phyloP scores from a whole-genome alignment of 1,140 invertebrate species.

The Acromyrmex charruanus region DNA sequence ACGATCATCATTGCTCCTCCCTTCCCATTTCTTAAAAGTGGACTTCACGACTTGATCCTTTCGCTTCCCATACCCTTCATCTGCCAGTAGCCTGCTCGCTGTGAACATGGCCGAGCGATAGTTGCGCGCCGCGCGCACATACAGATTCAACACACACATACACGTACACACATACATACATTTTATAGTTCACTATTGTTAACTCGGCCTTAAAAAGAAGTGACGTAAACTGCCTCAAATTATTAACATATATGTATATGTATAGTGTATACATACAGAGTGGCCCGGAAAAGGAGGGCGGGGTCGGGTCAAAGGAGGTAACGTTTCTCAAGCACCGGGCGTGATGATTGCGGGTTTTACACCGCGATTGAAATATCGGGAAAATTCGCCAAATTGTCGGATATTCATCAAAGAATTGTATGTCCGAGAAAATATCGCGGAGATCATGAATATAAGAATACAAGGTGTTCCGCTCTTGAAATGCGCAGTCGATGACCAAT shows the following conservation, averaged over 20 bases:
- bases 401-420: neutral
- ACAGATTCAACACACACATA: slow-evolving; percentile 4
- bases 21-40: neutral
- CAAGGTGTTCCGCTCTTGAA: too few relatives aligned
- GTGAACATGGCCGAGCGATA: slow-evolving; percentile 61
- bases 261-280: slow-evolving; percentile 49
- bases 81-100: slow-evolving; percentile 49
- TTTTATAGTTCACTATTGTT: slow-evolving; percentile 75
- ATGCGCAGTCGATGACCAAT: too few relatives aligned
- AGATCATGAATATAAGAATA: too few relatives aligned
- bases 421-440: neutral
- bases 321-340: neutral
- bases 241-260: slow-evolving; percentile 74
- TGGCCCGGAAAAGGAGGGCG: slow-evolving; percentile 27
- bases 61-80: slow-evolving; percentile 19
- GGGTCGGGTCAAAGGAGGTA: neutral
- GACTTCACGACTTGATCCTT: slow-evolving; percentile 1
- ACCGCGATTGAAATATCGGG: neutral
- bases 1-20: neutral
- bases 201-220: slow-evolving; percentile 78
- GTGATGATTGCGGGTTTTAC: neutral
- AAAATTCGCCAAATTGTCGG: neutral
- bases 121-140: slow-evolving; percentile 40
- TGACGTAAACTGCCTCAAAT: slow-evolving; percentile 78
- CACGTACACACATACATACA: neutral